Base-by-base conservation (phyloP, 2,797 vertebrate species). In the Leptodactylus fallax region DNA sequence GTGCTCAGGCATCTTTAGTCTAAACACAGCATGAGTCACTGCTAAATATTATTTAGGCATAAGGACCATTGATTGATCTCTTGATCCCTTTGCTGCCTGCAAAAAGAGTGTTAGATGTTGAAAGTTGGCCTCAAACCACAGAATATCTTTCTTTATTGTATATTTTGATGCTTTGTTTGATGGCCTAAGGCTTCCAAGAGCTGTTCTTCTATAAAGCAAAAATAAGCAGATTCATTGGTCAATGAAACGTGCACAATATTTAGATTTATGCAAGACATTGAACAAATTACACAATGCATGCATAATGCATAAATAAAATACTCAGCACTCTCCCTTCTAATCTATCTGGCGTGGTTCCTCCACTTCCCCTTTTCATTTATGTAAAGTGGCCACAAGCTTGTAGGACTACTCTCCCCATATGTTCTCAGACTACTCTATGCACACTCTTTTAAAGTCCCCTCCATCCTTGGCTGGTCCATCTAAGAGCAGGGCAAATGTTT, bases 61-160 rank as follows among this genome's bases (percentile, higher is more conserved):
- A 53, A 76, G 10, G 21, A 76, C 47, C 47, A 76, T 21, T 51
- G 72, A 76, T 76, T 76, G 72, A 76, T 51, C 47, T n/a, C 72
- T 76, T 23, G 3, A 47, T 72, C 19, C 71, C 45, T 51, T 51
- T 49, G 19, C 19, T 74, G 71, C 36, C 21, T 2, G 17, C 1
- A 11, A n/a, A 49, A 49, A 74, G 8, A 47, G 27, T 21, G 2
- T 74, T 49, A 49, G 71, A 74, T 21, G 71, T 17, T 23, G 11
- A 21, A 13, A 53, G 11, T 74, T 74, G 19, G 71, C 45, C 69
- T 72, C 10, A 49, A 74, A 74, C 45, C 49, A 53, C 11, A n/a
- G 11, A 76, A 76, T 49, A 74, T 74, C 9, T 74, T 76, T 76
- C 19, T 76, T 23, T 51, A 76, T 76, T 76, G 47, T 23, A 23